Percentiles rank a stretch among this genome's conserved stretches.
Conservation (phyloP, 2,797 vertebrate species). For the Pogonophryne albipinna region DNA sequence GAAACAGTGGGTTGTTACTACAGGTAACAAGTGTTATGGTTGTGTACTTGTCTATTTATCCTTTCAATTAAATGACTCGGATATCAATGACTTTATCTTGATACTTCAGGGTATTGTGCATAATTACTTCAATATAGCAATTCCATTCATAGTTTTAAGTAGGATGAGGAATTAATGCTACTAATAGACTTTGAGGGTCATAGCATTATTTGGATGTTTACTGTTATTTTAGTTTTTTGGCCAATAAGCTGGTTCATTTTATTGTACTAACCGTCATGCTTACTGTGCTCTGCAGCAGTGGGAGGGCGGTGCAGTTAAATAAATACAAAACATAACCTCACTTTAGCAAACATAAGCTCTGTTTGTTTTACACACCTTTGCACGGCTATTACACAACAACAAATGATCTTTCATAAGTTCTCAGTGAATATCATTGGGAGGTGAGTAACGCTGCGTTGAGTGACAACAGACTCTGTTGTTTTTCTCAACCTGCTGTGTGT, state of each 20-base stretch:
- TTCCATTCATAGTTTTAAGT: slow-evolving; percentile 25
- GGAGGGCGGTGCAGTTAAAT: slow-evolving; percentile 27
- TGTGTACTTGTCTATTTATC: not conserved
- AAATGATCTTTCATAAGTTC: not conserved
- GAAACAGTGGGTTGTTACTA: not conserved
- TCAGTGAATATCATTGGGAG: not conserved
- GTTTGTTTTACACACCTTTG: slow-evolving; percentile 22
- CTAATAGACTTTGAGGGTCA: slow-evolving; percentile 3
- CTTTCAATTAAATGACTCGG: not conserved
- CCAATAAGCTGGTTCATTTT: slow-evolving; percentile 40
- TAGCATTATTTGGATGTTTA: slow-evolving; percentile 42
- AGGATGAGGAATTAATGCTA: not conserved
- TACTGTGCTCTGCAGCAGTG: slow-evolving; percentile 19
- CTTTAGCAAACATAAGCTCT: slow-evolving; percentile 6
- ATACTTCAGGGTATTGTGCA: not conserved
- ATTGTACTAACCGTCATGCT: slow-evolving; percentile 16
- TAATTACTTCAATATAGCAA: slow-evolving; percentile 28
- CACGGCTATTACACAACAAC: not conserved
- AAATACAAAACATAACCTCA: slow-evolving; percentile 11
- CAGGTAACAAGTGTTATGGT: not conserved
- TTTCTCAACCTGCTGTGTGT: not conserved
- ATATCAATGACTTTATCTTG: not conserved
- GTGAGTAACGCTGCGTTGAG: not conserved
- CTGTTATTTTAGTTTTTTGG: slow-evolving; percentile 43
- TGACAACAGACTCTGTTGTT: slow-evolving; percentile 1